Evolutionary conservation across 35 echinoderm and acorn worm species (phyloP).

Genomic region (Lytechinus pictus): DNA sequence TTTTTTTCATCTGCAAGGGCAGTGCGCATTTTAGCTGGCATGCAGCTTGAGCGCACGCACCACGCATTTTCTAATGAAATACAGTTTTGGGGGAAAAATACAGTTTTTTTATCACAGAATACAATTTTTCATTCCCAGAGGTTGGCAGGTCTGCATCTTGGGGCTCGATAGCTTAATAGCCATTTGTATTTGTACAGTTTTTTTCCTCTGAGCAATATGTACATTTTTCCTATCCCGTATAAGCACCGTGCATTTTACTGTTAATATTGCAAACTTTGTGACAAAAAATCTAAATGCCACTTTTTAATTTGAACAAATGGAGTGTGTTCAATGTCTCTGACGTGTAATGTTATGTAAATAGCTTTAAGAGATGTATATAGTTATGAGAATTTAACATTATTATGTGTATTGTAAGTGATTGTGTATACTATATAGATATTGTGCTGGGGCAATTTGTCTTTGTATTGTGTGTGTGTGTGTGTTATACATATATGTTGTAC

Average conservation of each 20-base stretch:
- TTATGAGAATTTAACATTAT: constrained; percentile 46
- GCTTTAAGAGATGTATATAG: constrained; percentile 27
- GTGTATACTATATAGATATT: neutral
- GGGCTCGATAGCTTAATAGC: too few species aligned
- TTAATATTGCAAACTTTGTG: neutral
- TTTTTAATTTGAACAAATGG: neutral
- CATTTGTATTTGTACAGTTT: neutral
- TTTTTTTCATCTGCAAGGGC: too few species aligned
- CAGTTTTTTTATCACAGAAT: too few species aligned
- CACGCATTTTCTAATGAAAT: too few species aligned
- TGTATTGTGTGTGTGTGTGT: neutral
- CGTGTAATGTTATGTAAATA: neutral
- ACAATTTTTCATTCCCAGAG: too few species aligned
- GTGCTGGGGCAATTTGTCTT: neutral
- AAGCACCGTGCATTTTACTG: neutral
- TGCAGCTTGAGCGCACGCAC: too few species aligned
- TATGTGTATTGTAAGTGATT: neutral
- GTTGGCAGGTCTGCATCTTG: too few species aligned
- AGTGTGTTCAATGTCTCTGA: neutral
- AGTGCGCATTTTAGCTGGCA: too few species aligned
- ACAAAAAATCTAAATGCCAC: neutral
- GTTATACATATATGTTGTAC: too few species aligned
- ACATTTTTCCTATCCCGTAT: neutral
- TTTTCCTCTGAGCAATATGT: neutral
- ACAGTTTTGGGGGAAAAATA: too few species aligned